Conservation (phyloP, 1,140 invertebrate genomes). For the Hestina assimilis region DNA sequence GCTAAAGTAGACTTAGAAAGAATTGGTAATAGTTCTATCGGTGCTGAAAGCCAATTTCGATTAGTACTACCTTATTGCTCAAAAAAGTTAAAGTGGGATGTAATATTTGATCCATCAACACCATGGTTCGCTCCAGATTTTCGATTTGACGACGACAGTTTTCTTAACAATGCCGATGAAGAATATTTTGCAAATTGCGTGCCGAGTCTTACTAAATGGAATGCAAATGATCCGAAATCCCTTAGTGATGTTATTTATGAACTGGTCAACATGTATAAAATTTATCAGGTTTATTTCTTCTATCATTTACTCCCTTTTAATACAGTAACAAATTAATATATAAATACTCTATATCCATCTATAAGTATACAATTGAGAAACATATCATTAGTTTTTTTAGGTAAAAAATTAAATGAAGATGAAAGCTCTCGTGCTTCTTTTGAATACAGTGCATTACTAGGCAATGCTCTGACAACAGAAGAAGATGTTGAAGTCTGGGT, state of each 20-base stretch:
- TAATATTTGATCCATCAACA: conserved; percentile 62
- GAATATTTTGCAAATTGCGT: conserved; percentile 69
- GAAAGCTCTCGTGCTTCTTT: conserved; percentile 71
- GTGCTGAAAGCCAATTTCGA: conserved; percentile 56
- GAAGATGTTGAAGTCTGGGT: conserved; percentile 74
- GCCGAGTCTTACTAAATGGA: conserved; percentile 80
- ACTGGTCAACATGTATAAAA: conserved; percentile 77
- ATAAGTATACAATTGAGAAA: not conserved
- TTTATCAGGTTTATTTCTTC: conserved; percentile 76
- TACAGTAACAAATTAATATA: too few relatives aligned
- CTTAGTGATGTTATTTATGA: conserved; percentile 79
- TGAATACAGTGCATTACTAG: conserved; percentile 72
- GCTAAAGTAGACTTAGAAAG: conserved; percentile 66
- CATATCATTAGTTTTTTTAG: conserved; percentile 35
- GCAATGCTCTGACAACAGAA: conserved; percentile 66
- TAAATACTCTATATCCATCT: not conserved
- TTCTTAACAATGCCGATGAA: conserved; percentile 75
- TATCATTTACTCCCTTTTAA: too few relatives aligned
- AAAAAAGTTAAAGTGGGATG: conserved; percentile 71
- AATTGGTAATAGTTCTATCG: conserved; percentile 42
- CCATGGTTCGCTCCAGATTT: conserved; percentile 74
- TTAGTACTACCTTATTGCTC: conserved; percentile 69
- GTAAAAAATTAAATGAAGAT: conserved; percentile 72
- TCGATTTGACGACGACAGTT: conserved; percentile 79
- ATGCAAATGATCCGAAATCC: conserved; percentile 73